Base-by-base conservation (phyloP, 1,140 invertebrate species). In the Papilio aristodemus region DNA sequence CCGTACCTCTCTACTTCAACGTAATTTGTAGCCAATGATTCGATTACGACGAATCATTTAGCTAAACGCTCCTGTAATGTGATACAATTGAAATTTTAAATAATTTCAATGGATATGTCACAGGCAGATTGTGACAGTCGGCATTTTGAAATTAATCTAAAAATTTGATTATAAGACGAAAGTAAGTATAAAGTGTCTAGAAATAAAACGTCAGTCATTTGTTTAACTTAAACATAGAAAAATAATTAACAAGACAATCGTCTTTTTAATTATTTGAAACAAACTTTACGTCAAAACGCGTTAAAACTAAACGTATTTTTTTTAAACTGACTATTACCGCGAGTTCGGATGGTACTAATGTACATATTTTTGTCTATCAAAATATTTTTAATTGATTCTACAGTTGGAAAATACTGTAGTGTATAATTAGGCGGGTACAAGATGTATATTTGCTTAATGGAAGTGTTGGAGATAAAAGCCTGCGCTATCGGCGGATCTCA, bases 371-470 rank as follows among this genome's bases (percentile, higher is more conserved):
- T 89, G 83, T 87, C 87, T 87, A 91, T 91, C 85, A 89, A 91
- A 91, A 89, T 89, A 84, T 89, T 87, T 88, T 89, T 89, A 91
- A 89, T 91, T 87, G 86, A 78, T 84, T 86, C 83, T 81, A 80
- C 81, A 79, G 84, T 84, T 81, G 81, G 77, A 85, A 88, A 86
- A 87, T 89, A 83, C 71, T 85, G 81, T 87, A 84, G 77, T 84
- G 78, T 91, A 68, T 91, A 75, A 89, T 91, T 91, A 89, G 71
- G 38, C 71, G 70, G 75, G 75, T 83, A 77, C 83, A 84, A 90
- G 86, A 83, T 85, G 87, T 89, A 86, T 91, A 91, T 91, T 91
- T 91, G 87, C 83, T 84, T 91, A 91, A 91, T 91, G 89, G 89
- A 89, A 82, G 82, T 84, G 81, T 85, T 76, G 68, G 71, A 90